Percentiles rank a stretch among this genome's conserved stretches.
Evolutionary conservation across 2,888 invertebrate species (phyloP).

Genomic region (Synanthedon andrenaeformis): DNA sequence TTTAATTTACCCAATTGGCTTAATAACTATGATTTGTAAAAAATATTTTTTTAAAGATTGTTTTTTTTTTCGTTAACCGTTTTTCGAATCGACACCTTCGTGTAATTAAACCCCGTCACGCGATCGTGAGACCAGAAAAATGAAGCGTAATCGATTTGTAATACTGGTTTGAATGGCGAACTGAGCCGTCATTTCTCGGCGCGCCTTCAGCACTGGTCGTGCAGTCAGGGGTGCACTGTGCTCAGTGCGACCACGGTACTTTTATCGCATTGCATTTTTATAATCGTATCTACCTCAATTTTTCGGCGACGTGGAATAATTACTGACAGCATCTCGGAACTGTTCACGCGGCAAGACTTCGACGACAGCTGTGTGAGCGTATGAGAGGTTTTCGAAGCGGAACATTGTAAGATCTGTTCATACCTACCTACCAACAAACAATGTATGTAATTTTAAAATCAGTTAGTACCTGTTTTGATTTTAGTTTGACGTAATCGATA

Average conservation of each 20-base stretch:
- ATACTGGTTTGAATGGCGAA: constrained; percentile 42
- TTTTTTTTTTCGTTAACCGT: constrained; percentile 36
- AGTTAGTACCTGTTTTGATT: too few relatives aligned
- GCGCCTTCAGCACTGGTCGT: constrained; percentile 37
- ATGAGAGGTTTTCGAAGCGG: too few relatives aligned
- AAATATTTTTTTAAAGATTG: constrained; percentile 27
- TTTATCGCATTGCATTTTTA: constrained; percentile 40
- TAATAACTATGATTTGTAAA: constrained; percentile 56
- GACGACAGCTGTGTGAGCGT: constrained; percentile 37
- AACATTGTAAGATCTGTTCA: too few relatives aligned
- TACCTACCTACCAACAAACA: too few relatives aligned
- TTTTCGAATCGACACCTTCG: constrained; percentile 65
- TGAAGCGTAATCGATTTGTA: constrained; percentile 58
- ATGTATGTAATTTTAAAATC: too few relatives aligned
- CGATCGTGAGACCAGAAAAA: constrained; percentile 48
- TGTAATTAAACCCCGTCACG: constrained; percentile 62
- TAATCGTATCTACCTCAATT: constrained; percentile 55
- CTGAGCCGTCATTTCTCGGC: constrained; percentile 37
- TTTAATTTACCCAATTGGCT: constrained; percentile 19
- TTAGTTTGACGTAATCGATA: too few relatives aligned
- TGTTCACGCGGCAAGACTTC: constrained; percentile 41
- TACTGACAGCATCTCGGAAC: constrained; percentile 41
- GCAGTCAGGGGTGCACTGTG: constrained; percentile 44
- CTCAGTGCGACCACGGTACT: constrained; percentile 38
- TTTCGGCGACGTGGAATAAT: constrained; percentile 58